Percentiles rank a stretch among this genome's conserved stretches.
Evolutionary conservation across 1,140 invertebrate species (phyloP).

Genomic region (Penaeus vannamei): DNA sequence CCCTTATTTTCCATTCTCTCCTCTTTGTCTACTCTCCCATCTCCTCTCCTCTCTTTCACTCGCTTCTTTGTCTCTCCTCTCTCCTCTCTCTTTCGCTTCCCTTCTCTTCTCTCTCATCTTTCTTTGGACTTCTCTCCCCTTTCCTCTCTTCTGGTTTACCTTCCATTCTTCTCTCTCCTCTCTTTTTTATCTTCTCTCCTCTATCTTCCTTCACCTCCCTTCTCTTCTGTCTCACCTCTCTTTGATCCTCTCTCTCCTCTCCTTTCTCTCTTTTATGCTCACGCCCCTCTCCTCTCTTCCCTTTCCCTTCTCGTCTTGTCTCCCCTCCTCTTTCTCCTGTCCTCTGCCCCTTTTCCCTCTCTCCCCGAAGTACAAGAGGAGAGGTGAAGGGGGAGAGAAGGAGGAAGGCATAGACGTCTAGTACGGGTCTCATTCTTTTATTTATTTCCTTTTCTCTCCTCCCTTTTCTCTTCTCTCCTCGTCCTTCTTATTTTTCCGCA

Average conservation of each 20-base stretch:
- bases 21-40: background rate
- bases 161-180: background rate
- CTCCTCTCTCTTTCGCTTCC: background rate
- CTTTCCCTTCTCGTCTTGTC: background rate
- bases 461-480: too few relatives aligned
- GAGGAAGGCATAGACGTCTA: too few relatives aligned
- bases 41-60: background rate
- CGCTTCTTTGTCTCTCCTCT: background rate
- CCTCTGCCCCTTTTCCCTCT: background rate
- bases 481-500: too few relatives aligned
- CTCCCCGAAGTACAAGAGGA: too few relatives aligned
- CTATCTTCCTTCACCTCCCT: background rate
- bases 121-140: background rate
- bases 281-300: background rate
- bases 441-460: too few relatives aligned
- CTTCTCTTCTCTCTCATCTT: background rate
- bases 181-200: background rate
- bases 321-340: background rate
- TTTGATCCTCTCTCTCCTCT: too few relatives aligned
- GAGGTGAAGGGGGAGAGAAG: too few relatives aligned
- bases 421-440: too few relatives aligned
- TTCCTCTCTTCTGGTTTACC: background rate
- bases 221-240: too few relatives aligned
- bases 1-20: background rate
- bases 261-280: background rate